Conservation (phyloP, 2,888 invertebrate species). For the Drosophila meridionalis region DNA sequence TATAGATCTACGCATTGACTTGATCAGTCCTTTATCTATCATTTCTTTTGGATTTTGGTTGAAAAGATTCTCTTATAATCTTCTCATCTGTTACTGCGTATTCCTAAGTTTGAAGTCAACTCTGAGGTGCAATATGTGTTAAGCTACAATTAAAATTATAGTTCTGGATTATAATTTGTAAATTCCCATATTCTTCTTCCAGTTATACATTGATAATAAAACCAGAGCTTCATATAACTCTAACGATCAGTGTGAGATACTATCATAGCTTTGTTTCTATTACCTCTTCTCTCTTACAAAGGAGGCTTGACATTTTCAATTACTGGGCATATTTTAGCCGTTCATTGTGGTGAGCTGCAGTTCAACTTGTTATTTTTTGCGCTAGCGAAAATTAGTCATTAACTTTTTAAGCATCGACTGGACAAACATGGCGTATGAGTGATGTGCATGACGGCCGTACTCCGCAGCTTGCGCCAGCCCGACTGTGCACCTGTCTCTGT, state of each 20-base stretch:
- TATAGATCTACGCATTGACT: no score
- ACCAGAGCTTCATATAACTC: neutral
- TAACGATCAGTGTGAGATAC: neutral
- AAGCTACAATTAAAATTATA: neutral
- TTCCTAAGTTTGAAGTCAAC: neutral
- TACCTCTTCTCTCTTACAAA: neutral
- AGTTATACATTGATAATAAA: neutral
- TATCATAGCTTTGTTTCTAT: neutral
- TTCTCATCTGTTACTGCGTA: neutral
- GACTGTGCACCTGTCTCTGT: conserved; percentile 1
- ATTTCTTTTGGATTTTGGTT: no score
- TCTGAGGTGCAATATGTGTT: neutral
- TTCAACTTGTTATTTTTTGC: conserved; percentile 41
- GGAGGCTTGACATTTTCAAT: neutral
- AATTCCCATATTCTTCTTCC: neutral
- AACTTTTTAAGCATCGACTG: conserved; percentile 79
- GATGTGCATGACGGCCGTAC: conserved; percentile 65
- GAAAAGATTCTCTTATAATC: no score
- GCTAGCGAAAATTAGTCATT: conserved; percentile 76
- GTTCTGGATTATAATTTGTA: neutral
- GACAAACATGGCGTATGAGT: conserved; percentile 80
- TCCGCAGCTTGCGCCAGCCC: neutral
- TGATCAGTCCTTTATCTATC: no score
- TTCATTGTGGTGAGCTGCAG: neutral
- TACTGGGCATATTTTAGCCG: conserved; percentile 6